Base-by-base conservation (phyloP, 1,140 invertebrate genomes). In the Orussus abietinus region DNA sequence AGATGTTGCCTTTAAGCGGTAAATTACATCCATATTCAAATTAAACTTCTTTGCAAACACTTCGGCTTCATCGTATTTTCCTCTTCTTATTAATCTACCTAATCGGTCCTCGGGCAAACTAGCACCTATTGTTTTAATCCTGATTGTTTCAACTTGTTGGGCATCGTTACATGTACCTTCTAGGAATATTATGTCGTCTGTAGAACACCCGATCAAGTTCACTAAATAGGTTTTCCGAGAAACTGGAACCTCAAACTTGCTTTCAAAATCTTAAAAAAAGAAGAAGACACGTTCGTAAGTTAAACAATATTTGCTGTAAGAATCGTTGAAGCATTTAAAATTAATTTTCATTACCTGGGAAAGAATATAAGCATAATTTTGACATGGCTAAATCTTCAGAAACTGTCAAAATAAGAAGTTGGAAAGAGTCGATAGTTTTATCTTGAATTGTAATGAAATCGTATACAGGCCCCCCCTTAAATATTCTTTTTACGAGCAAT, bases 21-120 rank as follows among this genome's bases (percentile, higher is more conserved):
- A 63, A 32, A 75, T 62, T 5, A 41, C 29, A 46, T 66, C 64
- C 21, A 55, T 40, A 36, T 64, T 49, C n/a, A 75, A 50, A 31
- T 49, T 46, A 51, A 66, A 69, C 37, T 59, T 59, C n/a, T 21
- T 38, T 2, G 72, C 72, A 51, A 75, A 74, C 18, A 38, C 43
- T 46, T 65, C 55, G 9, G 74, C 74, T 53, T 67, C 63, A 12
- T 65, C 51, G 39, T 71, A 75, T 47, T 69, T 66, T 18, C 47
- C 45, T 36, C 53, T 50, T 38, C 53, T 60, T 22, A 74, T 38
- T 21, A 75, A 58, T 48, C 66, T 53, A 26, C 62, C 54, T 6
- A 74, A 56, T 11, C 66, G 60, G 39, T 42, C 52, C 14, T 69
- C 65, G 4, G 64, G 66, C 22, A 56, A 45, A 36, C 60, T 62